Base-by-base conservation (phyloP, 2,113 vertebrate species). In the Alexandromys fortis region DNA sequence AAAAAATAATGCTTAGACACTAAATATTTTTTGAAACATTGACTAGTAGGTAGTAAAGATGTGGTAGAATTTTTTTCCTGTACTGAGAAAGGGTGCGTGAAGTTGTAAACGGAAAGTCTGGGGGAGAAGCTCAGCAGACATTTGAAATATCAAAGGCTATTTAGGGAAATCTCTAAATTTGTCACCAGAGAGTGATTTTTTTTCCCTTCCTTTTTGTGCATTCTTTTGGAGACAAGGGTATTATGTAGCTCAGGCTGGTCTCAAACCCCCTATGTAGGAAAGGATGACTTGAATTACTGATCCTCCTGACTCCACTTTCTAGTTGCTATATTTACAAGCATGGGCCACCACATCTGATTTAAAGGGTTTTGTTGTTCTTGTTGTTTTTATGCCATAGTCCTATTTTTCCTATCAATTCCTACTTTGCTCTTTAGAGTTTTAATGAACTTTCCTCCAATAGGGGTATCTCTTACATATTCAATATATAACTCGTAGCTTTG, bases 91-190 rank as follows among this genome's bases (percentile, higher is more conserved):
- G 88, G 22, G 86, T 88, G 33, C 86, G 65, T 89, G 52, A 95
- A 87, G 55, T 70, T 90, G 12, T 55, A 72, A 94, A 89, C 73
- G 81, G 45, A 83, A 68, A 75, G 14, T 73, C 81, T 83, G 47
- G 33, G 58, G 73, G 58, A 91, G 82, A 92, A 94, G 81, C n/a
- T 72, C 33, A 88, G 77, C 42, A 90, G 45, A 61, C 35, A 28
- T 95, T 52, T 81, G 81, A 94, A 94, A 92, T 63, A 63, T 65
- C 94, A 90, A 94, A 82, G 38, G 91, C 38, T 94, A 42, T 95
- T 93, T 89, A 7, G 87, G 30, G 52, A 9, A 88, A 49, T 92
- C 52, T 94, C 55, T 78, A 91, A 82, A 58, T 96, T 94, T 63
- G 72, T 90, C 58, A 94, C 28, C 70, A 49, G 72, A 89, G n/a